These are phyloP conservation scores for Ptilonorhynchus violaceus DNA, from an alignment of 2,113 vertebrate species.

Conservation along the genomic window DNA sequence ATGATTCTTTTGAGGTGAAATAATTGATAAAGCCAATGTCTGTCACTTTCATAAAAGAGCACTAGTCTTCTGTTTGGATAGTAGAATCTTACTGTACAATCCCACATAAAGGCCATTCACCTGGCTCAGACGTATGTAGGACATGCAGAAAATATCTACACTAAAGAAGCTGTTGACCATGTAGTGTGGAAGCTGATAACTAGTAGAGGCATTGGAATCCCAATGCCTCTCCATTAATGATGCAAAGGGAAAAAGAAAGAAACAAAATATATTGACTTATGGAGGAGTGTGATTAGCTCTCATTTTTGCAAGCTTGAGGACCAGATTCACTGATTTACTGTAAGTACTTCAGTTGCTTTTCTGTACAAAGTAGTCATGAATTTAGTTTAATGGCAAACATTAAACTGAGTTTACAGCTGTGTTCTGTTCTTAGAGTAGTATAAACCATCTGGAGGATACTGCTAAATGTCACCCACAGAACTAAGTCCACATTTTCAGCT, in stretches of 20 bases:
- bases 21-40: neutral
- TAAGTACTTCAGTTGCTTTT: neutral
- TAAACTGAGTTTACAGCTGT: neutral
- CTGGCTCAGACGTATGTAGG: neutral
- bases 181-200: neutral
- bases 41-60: neutral
- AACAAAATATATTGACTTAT: neutral
- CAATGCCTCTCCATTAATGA: neutral
- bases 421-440: neutral
- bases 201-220: neutral
- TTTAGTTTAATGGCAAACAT: neutral
- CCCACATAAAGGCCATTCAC: neutral
- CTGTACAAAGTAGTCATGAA: neutral
- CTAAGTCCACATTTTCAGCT: neutral
- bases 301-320: neutral
- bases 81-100: neutral
- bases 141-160: neutral
- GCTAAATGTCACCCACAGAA: neutral
- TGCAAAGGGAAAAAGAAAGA: neutral
- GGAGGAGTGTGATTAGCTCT: neutral
- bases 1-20: neutral
- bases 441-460: neutral
- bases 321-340: neutral
- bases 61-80: neutral
- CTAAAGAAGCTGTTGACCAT: neutral